Evolutionary conservation across 1,140 invertebrate genomes (phyloP).

Genomic region (Sycophaga agraensis): DNA sequence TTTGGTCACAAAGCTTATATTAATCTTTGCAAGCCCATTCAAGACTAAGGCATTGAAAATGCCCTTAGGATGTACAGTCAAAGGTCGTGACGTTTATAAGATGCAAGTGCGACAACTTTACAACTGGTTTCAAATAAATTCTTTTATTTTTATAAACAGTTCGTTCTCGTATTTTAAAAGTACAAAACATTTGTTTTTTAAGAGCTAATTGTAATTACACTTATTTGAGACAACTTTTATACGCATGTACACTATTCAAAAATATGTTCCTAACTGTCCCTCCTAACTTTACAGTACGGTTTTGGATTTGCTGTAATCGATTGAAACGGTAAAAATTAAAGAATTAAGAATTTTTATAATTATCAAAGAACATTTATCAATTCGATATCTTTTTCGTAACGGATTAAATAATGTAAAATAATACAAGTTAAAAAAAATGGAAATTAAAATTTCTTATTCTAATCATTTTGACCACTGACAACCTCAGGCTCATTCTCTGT

Average conservation of each 20-base stretch:
- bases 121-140: conserved; percentile 26
- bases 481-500: conserved; percentile 14
- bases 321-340: conserved; percentile 14
- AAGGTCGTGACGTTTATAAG: no score
- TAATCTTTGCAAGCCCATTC: no score
- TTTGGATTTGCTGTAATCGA: conserved; percentile 14
- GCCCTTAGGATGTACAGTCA: no score
- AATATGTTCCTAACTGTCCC: conserved; percentile 25
- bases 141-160: conserved; percentile 29
- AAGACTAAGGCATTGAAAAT: no score
- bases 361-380: conserved; percentile 19
- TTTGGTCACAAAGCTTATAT: no score
- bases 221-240: conserved; percentile 23
- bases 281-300: conserved; percentile 18
- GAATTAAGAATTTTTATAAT: conserved; percentile 17
- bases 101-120: neutral
- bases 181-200: conserved; percentile 30
- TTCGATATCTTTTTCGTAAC: conserved; percentile 13
- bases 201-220: conserved; percentile 20
- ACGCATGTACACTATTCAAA: conserved; percentile 28
- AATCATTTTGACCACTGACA: conserved; percentile 2
- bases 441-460: conserved; percentile 26
- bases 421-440: conserved; percentile 23
- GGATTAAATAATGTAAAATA: conserved; percentile 27
- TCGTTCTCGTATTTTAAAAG: conserved; percentile 26